Evolutionary conservation across 2,113 vertebrate genomes (phyloP), one percentile per base, ranked within the genome.

Genomic region (Halcyon malimbica): DNA sequence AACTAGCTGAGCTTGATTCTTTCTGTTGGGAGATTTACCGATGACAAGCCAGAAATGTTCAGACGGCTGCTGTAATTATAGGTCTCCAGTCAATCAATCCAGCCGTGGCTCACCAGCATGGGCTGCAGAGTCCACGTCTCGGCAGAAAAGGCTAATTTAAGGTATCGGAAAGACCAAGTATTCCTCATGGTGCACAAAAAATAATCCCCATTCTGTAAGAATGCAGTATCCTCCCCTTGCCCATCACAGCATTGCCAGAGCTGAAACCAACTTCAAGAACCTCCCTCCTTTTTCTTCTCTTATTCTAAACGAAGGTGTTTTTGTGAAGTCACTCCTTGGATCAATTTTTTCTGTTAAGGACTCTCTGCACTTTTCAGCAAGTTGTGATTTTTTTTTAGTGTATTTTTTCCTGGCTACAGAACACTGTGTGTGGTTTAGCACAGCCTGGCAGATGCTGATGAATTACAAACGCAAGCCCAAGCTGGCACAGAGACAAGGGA

Each of bases 41-140:
- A 37, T 83, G 82, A 91, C 88, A 70, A 83, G 88, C 54, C 84
- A 60, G 77, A 39, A 42, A 26, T 2, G 35, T 54, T 42, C 44
- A 25, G 79, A 64, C 31, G 65, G 50, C 62, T 41, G 69, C 84
- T 56, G 60, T 95, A 91, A 95, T 95, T 95, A 93, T 6, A 87
- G 84, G 76, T 15, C 42, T 80, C 11, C 53, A 12, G 33, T 46
- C 68, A 13, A 4, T 46, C 68, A 11, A 3, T 5, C 56, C 54
- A 13, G 63, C 74, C 24, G 2, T 70, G 90, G 50, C 87, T 48
- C 77, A 65, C 31, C 84, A 39, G 59, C n/a, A 60, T 5, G n/a
- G 44, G 53, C 25, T 39, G 4, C 21, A 50, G 28, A 5, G 25
- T 50, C 51, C 50, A 1, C 11, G 6, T 11, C 65, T 59, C 16